Conservation (phyloP, 2,797 vertebrate species). For the Rousettus madagascariensis region DNA sequence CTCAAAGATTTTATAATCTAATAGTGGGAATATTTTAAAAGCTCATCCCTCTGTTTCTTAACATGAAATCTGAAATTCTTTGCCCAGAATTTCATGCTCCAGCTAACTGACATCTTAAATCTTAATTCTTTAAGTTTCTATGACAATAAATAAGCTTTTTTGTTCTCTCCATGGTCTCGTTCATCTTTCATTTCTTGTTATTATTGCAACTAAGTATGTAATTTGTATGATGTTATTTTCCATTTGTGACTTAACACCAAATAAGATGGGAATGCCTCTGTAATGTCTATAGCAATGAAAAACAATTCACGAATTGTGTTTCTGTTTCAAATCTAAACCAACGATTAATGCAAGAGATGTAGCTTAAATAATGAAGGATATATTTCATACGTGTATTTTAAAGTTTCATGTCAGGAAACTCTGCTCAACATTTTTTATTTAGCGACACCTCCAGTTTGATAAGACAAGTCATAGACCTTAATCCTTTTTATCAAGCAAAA, state of each 20-base stretch:
- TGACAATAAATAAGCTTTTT: background rate
- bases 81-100: background rate
- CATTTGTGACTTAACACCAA: conserved; percentile 1
- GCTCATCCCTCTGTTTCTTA: background rate
- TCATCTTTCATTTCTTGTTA: conserved; percentile 47
- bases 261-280: background rate
- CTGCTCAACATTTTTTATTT: background rate
- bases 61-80: background rate
- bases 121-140: conserved; percentile 33
- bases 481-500: conserved; percentile 13
- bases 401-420: background rate
- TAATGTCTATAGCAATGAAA: background rate
- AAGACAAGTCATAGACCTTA: background rate
- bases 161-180: background rate
- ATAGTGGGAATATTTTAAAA: background rate
- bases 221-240: conserved; percentile 32
- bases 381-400: conserved; percentile 1
- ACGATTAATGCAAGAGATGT: conserved; percentile 19
- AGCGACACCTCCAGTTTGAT: background rate
- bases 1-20: conserved; percentile 20
- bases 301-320: conserved; percentile 20
- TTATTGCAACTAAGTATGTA: background rate
- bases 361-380: background rate
- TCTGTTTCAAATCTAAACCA: conserved; percentile 48
- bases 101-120: background rate